Evolutionary conservation across 2,888 invertebrate genomes (phyloP), one percentile per base, ranked within the genome.

Genomic region (Brenthis ino): DNA sequence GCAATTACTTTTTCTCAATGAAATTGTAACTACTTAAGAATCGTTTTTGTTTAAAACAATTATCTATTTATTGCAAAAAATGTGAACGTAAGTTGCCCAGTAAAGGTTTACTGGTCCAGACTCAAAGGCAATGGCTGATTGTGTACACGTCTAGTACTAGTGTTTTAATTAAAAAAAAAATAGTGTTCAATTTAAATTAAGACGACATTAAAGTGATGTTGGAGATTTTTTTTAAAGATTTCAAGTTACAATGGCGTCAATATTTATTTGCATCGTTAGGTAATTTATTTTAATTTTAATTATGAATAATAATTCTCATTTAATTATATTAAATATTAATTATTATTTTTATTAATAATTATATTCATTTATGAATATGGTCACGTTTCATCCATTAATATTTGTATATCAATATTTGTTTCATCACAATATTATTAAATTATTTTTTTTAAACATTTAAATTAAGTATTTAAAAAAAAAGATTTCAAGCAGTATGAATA

Each of bases 181-280:
- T 70, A 56, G 70, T 75, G 70, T 72, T 75, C 65, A 64, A 72
- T 51, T 68, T 70, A 47, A 16, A 66, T 71, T 68, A 65, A 58
- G 54, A 69, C 57, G 13, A 61, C 61, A 61, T 69, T 61, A 64
- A 58, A 72, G 75, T 79, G 74, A 83, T 88, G 87, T 85, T 89
- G 68, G 85, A 86, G 71, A 79, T 70, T 47, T 82, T 83, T 55
- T 80, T 77, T 74, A 75, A 77, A 54, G 83, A 86, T 68, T 78
- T 91, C 2, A 85, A 85, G 77, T 77, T 83, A 72, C 87, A 89
- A 88, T 92, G 93, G 93, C 84, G 89, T 71, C 93, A 92, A 82
- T 92, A 90, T 82, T 88, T 92, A 76, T 86, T 85, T 68, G 92
- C 92, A 68, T 92, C 91, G 48, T 85, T 92, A 72, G 93, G 93